These are phyloP conservation scores for Harpegnathos saltator DNA, from an alignment of 1,140 invertebrate genomes.

Conservation along the genomic window DNA sequence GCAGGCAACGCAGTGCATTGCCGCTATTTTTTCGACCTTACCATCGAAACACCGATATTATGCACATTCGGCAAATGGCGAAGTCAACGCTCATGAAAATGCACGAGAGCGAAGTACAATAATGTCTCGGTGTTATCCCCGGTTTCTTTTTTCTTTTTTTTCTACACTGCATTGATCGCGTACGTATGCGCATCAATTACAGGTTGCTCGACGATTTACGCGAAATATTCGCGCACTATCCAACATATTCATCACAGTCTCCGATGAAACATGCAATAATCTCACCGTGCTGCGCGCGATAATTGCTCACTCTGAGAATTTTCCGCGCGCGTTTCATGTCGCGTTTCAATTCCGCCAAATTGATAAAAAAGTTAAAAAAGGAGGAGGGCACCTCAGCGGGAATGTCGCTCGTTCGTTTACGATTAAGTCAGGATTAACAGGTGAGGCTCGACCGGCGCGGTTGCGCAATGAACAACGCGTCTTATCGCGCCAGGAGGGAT, in stretches of 20 bases:
- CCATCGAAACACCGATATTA: background rate
- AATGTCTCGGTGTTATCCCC: constrained; percentile 10
- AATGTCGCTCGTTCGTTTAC: constrained; percentile 75
- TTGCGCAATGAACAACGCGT: constrained; percentile 69
- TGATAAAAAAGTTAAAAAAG: constrained; percentile 34
- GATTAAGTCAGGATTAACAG: constrained; percentile 77
- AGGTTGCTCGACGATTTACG: constrained; percentile 12
- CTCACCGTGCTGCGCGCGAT: constrained; percentile 19
- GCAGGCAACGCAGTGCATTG: too few species aligned
- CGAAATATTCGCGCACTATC: constrained; percentile 24
- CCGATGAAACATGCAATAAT: background rate
- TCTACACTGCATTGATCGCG: background rate
- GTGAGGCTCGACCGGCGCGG: constrained; percentile 66
- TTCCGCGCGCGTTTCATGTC: background rate
- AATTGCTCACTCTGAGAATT: background rate
- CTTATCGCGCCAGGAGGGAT: constrained; percentile 48
- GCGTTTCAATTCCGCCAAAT: background rate
- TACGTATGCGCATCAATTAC: background rate
- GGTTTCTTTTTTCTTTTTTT: constrained; percentile 35
- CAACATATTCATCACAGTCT: constrained; percentile 6
- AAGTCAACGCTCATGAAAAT: background rate
- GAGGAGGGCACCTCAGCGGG: background rate
- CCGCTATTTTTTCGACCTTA: background rate
- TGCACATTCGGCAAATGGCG: background rate
- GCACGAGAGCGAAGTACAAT: background rate